A percentile compares a stretch with the other conserved stretches of the same genome.
These are phyloP conservation scores for Chiridota heheva DNA, from an alignment of 35 echinoderm and acorn worm genomes.

Conservation along the genomic window DNA sequence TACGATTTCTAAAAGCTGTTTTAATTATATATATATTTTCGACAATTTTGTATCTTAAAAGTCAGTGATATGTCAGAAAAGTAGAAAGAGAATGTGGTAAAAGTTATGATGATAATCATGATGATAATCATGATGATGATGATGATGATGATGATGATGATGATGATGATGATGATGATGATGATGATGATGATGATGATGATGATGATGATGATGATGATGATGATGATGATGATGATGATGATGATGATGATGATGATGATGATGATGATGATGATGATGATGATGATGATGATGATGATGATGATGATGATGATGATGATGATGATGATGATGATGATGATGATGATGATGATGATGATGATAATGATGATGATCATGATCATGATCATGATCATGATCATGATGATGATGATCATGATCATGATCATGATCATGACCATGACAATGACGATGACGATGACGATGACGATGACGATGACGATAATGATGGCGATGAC, in stretches of 20 bases:
- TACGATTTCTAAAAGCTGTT: no score
- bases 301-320: not conserved
- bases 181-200: constrained; percentile 14
- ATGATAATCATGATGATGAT: not conserved
- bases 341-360: constrained; percentile 3
- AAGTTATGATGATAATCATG: not conserved
- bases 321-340: not conserved
- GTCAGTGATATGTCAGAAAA: no score
- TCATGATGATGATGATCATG: constrained; percentile 6
- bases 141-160: constrained; percentile 9
- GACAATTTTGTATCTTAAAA: no score
- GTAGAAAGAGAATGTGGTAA: not conserved
- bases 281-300: constrained; percentile 4
- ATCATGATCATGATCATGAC: not conserved
- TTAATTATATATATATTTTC: no score
- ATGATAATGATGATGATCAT: constrained; percentile 11
- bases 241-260: not conserved
- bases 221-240: constrained; percentile 2
- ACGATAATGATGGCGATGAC: not conserved
- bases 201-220: not conserved
- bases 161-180: not conserved
- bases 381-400: constrained; percentile 7
- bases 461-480: constrained; percentile 10
- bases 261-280: not conserved
- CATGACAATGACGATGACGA: constrained; percentile 3